Base-by-base conservation (phyloP, 2,113 vertebrate genomes). In the Poecile atricapillus region DNA sequence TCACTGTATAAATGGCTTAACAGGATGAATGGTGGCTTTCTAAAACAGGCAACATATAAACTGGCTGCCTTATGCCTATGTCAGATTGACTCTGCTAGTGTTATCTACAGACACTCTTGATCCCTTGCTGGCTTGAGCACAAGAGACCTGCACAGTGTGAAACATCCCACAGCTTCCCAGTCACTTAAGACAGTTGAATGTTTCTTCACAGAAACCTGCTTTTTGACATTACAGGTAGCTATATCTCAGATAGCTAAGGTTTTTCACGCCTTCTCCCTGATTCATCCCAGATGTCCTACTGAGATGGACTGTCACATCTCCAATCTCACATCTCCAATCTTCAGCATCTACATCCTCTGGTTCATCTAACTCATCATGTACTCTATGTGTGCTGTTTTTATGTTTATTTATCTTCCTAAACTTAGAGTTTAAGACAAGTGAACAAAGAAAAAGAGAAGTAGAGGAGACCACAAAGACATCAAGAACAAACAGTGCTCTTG, bases 251-350 rank as follows among this genome's bases (percentile, higher is more conserved):
- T 52, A 78, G 11, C 46, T 62, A 33, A 49, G 4, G 5, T 46
- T 91, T 78, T 37, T 63, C 22, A 58, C 10, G 3, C 7, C 39
- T 81, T 55, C 44, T 93, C 17, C 13, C 20, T 28, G n/a, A 43
- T 47, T 90, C 31, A 44, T 30, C 11, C 17, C 25, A 4, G 21
- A 30, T 1, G 0, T 59, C 24, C 56, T 65, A 27, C 18, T 76
- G 50, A 39, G n/a, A 47, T 11, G 22, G 30, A 62, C 41, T 20
- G 22, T 16, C 11, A 31, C 11, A 41, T 35, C 24, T 62, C 9
- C 35, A 63, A 0, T 22, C 7, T 16, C 11, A 30, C 11, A 41
- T 35, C 24, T 62, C 10, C 35, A 63, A 0, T 22, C 7, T 37
- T 83, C 41, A 60, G 23, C 31, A 24, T 28, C 19, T 60, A 10